These are phyloP conservation scores for Thera obeliscata DNA, from an alignment of 2,888 invertebrate species.

Conservation along the genomic window DNA sequence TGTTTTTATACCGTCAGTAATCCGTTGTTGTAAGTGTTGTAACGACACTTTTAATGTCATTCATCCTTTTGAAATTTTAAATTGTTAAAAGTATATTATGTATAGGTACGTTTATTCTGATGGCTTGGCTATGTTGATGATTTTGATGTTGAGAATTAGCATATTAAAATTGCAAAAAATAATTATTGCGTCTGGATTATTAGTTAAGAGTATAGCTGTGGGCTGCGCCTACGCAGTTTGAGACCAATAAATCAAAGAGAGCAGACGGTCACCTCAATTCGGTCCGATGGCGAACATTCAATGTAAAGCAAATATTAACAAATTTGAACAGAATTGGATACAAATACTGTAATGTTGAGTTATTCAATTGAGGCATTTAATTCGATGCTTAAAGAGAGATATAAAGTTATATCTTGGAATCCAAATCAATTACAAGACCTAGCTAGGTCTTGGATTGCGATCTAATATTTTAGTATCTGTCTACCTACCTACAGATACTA, in stretches of 20 bases:
- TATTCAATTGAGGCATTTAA: constrained; percentile 2
- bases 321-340: constrained; percentile 2
- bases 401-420: constrained; percentile 25
- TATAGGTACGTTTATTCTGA: too few relatives aligned
- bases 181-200: constrained; percentile 33
- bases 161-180: constrained; percentile 36
- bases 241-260: constrained; percentile 58
- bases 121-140: too few relatives aligned
- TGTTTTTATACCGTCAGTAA: constrained; percentile 31
- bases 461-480: too few relatives aligned
- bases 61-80: constrained; percentile 15
- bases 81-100: too few relatives aligned
- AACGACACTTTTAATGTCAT: constrained; percentile 23
- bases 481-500: not conserved
- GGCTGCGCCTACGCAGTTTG: constrained; percentile 64
- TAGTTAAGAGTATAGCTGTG: constrained; percentile 53
- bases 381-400: not conserved
- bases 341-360: constrained; percentile 19
- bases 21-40: constrained; percentile 24
- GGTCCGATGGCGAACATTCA: constrained; percentile 22
- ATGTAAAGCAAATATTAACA: constrained; percentile 8
- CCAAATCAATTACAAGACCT: constrained; percentile 20
- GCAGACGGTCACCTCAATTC: constrained; percentile 47
- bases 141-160: constrained; percentile 13
- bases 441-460: constrained; percentile 5